A percentile compares a stretch with the other conserved stretches of the same genome.
phyloP scores from a whole-genome alignment of 2,888 invertebrate species.

The Aleiodes leptofemur region DNA sequence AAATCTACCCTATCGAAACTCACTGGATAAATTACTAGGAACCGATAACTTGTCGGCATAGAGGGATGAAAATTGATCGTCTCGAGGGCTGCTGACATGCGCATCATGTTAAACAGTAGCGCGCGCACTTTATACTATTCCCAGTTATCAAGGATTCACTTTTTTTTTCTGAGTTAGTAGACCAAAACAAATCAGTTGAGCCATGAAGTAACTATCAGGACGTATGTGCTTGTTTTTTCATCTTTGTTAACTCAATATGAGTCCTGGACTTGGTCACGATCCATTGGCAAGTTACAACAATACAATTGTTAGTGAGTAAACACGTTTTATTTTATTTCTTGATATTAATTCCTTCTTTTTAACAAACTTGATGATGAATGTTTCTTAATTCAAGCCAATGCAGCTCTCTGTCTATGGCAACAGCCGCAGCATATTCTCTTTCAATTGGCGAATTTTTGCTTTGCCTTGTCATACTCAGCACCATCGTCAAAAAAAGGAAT shows the following conservation, averaged over 20 bases:
- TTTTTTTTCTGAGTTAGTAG: slow-evolving; percentile 48
- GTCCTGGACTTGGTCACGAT: slow-evolving; percentile 71
- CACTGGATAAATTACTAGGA: slow-evolving; percentile 6
- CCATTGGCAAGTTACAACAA: slow-evolving; percentile 69
- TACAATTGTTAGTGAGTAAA: slow-evolving; percentile 66
- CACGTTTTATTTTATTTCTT: slow-evolving; percentile 8
- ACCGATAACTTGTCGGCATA: slow-evolving; percentile 41
- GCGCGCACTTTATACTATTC: slow-evolving; percentile 19
- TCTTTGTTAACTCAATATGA: slow-evolving; percentile 60
- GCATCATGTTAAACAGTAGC: slow-evolving; percentile 36
- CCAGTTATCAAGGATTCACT: slow-evolving; percentile 20
- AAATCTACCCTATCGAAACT: neutral
- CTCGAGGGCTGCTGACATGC: slow-evolving; percentile 49
- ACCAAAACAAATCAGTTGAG: slow-evolving; percentile 58
- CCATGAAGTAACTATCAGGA: slow-evolving; percentile 51
- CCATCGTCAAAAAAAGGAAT: slow-evolving; percentile 88
- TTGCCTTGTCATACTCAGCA: slow-evolving; percentile 87
- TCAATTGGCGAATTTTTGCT: slow-evolving; percentile 87
- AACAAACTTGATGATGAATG: neutral
- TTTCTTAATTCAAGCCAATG: slow-evolving; percentile 63
- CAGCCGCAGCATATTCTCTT: slow-evolving; percentile 84
- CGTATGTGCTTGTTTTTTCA: slow-evolving; percentile 4
- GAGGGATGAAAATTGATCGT: slow-evolving; percentile 52
- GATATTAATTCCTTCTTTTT: neutral
- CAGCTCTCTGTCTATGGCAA: slow-evolving; percentile 78